Base-by-base conservation (phyloP, 2,113 vertebrate species). In the Phodopus roborovskii region DNA sequence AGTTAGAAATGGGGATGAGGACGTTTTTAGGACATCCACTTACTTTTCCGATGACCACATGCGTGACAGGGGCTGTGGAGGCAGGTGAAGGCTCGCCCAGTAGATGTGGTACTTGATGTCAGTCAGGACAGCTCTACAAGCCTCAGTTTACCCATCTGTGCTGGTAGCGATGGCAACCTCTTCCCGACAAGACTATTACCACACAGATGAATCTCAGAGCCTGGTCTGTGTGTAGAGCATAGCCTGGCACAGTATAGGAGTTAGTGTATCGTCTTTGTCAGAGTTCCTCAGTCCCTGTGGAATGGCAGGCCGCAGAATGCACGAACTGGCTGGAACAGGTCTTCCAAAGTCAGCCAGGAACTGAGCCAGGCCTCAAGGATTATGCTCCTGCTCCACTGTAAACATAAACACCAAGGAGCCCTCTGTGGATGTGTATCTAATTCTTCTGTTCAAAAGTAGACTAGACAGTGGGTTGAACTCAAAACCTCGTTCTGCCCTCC, bases 191-290 rank as follows among this genome's bases (percentile, higher is more conserved):
- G 36, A 33, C 68, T 2, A 0, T 39, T 0, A 0, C 20, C 9
- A 0, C 3, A 5, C 36, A 0, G 10, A 1, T n/a, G 2, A 28
- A 45, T 26, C 39, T 33, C 7, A 10, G 0, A 30, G 45, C 15
- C 4, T 7, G 70, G 17, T 13, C 24, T 58, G 3, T 22, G 7
- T 0, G 15, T 1, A 9, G 33, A 16, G 3, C 3, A 2, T 0
- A 9, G 53, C 36, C 56, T 6, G 28, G 70, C 13, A 9, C 0
- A 0, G 0, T 1, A 15, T 24, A 0, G 1, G 22, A 19, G 0
- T 0, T 1, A 0, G 30, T 8, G 19, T 50, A 10, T 30, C 1
- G 0, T 4, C 42, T 19, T 22, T 15, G 28, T 81, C 19, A 17
- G 1, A 9, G 2, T 3, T 50, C 4, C 1, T 33, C 77, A 3